Evolutionary conservation across 2,113 vertebrate genomes (phyloP).

Genomic region (Panthera leo): DNA sequence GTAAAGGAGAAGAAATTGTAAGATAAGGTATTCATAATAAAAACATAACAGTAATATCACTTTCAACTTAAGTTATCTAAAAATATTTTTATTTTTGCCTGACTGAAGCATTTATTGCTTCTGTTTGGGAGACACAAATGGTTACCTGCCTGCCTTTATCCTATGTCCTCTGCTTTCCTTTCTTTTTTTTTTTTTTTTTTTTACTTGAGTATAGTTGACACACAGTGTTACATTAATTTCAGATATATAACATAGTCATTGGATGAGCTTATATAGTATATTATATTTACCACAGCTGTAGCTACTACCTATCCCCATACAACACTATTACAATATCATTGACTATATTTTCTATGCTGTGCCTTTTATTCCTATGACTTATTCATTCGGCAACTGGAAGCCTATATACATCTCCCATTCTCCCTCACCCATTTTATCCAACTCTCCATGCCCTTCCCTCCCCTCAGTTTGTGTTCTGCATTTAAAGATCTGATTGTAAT

Average conservation of each 20-base stretch:
- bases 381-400: background rate
- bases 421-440: background rate
- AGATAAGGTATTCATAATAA: background rate
- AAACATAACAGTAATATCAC: background rate
- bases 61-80: background rate
- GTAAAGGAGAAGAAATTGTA: background rate
- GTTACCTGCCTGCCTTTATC: background rate
- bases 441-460: background rate
- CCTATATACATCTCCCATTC: background rate
- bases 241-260: background rate
- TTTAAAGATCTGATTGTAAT: background rate
- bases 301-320: background rate
- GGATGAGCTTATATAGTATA: background rate
- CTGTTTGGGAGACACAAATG: background rate
- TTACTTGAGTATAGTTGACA: background rate
- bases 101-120: background rate
- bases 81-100: background rate
- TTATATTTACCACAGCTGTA: background rate
- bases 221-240: background rate
- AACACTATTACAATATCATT: background rate
- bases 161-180: background rate
- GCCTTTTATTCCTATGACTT: background rate
- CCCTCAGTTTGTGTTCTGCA: background rate
- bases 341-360: background rate
- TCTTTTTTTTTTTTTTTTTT: background rate